Evolutionary conservation across 1,140 invertebrate species (phyloP).

Genomic region (Panonychus citri): DNA sequence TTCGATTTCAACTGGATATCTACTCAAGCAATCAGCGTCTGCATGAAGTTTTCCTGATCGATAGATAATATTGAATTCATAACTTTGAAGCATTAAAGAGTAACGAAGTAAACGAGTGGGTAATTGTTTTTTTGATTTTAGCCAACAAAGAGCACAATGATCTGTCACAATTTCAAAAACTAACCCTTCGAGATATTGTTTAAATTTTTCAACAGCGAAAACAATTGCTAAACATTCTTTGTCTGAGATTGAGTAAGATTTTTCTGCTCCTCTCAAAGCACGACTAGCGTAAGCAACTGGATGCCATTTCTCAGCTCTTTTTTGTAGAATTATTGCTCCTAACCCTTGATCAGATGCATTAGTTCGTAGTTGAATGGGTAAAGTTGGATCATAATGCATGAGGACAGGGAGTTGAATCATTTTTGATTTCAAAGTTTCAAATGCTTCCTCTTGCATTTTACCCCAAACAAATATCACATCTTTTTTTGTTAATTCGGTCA

Average conservation of each 20-base stretch:
- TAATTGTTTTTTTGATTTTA: slow-evolving; percentile 23
- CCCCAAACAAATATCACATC: slow-evolving; percentile 8
- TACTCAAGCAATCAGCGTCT: background rate
- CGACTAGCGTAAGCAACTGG: slow-evolving; percentile 5
- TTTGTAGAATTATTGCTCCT: slow-evolving; percentile 7
- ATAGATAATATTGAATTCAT: background rate
- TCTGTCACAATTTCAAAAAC: slow-evolving; percentile 29
- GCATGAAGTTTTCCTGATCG: background rate
- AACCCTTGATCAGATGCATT: slow-evolving; percentile 8
- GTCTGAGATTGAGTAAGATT: slow-evolving; percentile 3
- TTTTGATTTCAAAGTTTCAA: slow-evolving; percentile 20
- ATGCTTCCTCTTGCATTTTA: slow-evolving; percentile 16
- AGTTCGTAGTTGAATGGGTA: slow-evolving; percentile 7
- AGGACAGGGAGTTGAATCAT: too few species aligned
- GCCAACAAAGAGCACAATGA: slow-evolving; percentile 26
- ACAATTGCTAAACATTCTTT: slow-evolving; percentile 20
- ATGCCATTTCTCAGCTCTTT: background rate
- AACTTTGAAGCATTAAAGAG: background rate
- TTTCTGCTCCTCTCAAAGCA: slow-evolving; percentile 7
- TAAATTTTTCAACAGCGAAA: slow-evolving; percentile 12
- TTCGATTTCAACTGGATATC: slow-evolving; percentile 1
- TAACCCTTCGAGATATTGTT: slow-evolving; percentile 12
- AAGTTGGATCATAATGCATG: background rate
- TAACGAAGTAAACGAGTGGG: slow-evolving; percentile 14
- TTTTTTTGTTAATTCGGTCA: slow-evolving; percentile 14